Conservation (phyloP, 2,113 vertebrate species). For the Baryphthengus martii region DNA sequence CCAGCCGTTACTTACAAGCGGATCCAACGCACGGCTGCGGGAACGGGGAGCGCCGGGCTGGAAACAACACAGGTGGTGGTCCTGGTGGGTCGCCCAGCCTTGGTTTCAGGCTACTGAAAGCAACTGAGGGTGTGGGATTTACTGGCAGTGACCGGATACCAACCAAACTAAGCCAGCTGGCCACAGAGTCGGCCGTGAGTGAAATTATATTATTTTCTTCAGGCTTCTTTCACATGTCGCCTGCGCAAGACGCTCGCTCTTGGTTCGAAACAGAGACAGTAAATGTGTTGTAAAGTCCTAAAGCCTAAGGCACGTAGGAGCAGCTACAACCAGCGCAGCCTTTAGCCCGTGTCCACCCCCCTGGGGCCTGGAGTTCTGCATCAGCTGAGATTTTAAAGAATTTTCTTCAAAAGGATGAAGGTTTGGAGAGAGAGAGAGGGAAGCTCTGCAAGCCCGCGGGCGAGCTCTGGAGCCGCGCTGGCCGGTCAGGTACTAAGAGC, state of each 20-base stretch:
- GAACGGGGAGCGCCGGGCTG: neutral
- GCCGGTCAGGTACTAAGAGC: rapidly evolving
- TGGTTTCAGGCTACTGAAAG: neutral
- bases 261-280: neutral
- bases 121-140: neutral
- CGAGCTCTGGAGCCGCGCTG: neutral
- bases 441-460: neutral
- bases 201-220: neutral
- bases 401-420: neutral
- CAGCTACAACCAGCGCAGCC: neutral
- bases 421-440: neutral
- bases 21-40: neutral
- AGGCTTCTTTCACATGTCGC: neutral
- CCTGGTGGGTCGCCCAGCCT: neutral
- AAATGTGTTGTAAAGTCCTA: neutral
- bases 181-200: neutral
- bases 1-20: neutral
- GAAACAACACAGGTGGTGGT: neutral
- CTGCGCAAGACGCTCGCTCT: neutral
- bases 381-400: neutral
- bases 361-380: neutral
- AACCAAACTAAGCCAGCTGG: neutral
- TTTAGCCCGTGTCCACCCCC: neutral
- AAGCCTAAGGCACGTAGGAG: neutral
- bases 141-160: neutral